Evolutionary conservation across 2,113 vertebrate species (phyloP).

Genomic region (Pavo muticus): DNA sequence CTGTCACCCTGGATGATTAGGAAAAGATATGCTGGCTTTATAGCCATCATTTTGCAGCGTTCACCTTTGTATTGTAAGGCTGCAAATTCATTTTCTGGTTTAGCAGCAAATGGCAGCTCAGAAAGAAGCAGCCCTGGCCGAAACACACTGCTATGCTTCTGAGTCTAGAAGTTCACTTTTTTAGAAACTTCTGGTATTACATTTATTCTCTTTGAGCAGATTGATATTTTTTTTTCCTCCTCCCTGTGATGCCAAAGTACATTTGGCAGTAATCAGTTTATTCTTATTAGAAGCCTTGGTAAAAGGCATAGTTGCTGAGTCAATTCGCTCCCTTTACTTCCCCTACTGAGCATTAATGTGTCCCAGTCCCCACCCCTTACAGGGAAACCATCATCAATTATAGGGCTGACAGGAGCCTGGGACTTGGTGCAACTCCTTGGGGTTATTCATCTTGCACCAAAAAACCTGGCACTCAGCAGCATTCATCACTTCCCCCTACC

Average conservation of each 20-base stretch:
- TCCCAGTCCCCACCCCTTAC: conserved; percentile 87
- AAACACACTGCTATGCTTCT: neutral
- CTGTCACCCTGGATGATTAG: conserved; percentile 78
- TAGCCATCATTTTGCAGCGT: neutral
- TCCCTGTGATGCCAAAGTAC: conserved; percentile 34
- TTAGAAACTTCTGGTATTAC: conserved; percentile 12
- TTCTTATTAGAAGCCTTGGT: conserved; percentile 79
- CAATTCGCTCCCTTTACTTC: conserved; percentile 80
- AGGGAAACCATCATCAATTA: conserved; percentile 97
- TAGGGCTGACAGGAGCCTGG: conserved; percentile 85
- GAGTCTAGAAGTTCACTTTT: conserved; percentile 12
- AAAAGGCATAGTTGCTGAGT: conserved; percentile 87
- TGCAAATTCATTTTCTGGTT: neutral
- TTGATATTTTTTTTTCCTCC: neutral
- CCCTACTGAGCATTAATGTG: conserved; percentile 75
- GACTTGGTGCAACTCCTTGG: conserved; percentile 82
- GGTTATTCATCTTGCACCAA: conserved; percentile 85
- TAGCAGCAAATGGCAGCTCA: neutral
- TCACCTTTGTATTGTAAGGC: conserved; percentile 46
- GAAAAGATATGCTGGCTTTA: neutral
- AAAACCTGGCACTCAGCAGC: conserved; percentile 72
- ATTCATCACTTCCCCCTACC: conserved; percentile 77
- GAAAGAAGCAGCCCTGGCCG: neutral
- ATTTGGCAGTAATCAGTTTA: conserved; percentile 82
- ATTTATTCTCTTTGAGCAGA: conserved; percentile 42